A percentile compares a stretch with the other conserved stretches of the same genome.
Conservation (phyloP, 1,140 invertebrate genomes). For the Achroia grisella region DNA sequence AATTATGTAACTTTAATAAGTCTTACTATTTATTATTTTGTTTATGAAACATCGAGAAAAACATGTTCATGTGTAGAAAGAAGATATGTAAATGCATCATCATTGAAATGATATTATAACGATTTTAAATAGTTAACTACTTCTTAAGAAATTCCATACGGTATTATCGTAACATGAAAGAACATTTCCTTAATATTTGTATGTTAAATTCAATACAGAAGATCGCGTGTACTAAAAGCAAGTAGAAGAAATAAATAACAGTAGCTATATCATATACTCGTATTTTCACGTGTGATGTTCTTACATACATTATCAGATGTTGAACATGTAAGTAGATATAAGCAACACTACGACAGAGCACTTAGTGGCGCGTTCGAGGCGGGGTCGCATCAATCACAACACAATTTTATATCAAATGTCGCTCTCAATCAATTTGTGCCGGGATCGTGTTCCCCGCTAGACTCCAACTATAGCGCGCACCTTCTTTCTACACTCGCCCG, state of each 20-base stretch:
- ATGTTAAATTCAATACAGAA: too few species aligned
- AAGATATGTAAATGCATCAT: too few species aligned
- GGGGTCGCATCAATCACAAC: slow-evolving; percentile 69
- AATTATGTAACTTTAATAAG: too few species aligned
- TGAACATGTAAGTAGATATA: slow-evolving; percentile 16
- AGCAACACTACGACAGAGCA: slow-evolving; percentile 51
- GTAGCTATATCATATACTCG: slow-evolving; percentile 14
- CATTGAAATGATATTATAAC: too few species aligned
- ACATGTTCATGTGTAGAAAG: too few species aligned
- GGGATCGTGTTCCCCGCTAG: slow-evolving; percentile 56
- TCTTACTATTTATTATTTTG: too few species aligned
- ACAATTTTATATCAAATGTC: slow-evolving; percentile 73
- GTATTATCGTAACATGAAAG: too few species aligned
- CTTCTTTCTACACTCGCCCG: slow-evolving; percentile 31
- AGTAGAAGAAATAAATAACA: slow-evolving; percentile 5
- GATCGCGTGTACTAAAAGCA: too few species aligned
- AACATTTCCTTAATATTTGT: too few species aligned
- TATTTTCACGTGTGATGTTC: slow-evolving; percentile 16
- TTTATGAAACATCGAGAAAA: too few species aligned
- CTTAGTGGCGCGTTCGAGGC: slow-evolving; percentile 49
- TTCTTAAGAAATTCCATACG: too few species aligned
- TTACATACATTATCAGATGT: slow-evolving; percentile 16
- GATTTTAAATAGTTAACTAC: too few species aligned
- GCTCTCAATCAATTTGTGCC: slow-evolving; percentile 71
- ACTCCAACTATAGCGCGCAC: slow-evolving; percentile 22